Percentiles rank a stretch among this genome's conserved stretches.
Conservation (phyloP, 2,113 vertebrate genomes). For the Sebastes fasciatus region DNA sequence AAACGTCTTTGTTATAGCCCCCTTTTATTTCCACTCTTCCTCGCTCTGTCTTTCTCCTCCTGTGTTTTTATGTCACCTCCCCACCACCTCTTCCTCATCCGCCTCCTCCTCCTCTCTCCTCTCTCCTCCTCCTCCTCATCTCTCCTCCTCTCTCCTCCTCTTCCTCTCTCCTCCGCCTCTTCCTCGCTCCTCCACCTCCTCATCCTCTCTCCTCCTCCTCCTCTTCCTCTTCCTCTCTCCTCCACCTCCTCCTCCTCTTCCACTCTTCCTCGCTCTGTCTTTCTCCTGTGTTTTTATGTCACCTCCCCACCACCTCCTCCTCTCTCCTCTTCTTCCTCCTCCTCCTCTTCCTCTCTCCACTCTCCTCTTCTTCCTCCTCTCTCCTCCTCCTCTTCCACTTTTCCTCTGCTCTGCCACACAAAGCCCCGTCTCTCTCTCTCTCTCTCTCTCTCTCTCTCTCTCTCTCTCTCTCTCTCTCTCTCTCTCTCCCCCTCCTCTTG, state of each 20-base stretch:
- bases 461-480: constrained; percentile 24
- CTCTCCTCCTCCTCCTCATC: not conserved
- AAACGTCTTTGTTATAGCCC: constrained; percentile 47
- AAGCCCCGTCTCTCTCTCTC: constrained; percentile 23
- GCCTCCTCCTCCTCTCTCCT: not conserved
- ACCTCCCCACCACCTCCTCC: constrained; percentile 2
- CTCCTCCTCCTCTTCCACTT: constrained; percentile 21
- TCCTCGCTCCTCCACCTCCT: too few relatives aligned
- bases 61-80: constrained; percentile 50
- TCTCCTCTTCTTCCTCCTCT: constrained; percentile 15
- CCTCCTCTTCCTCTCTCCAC: too few relatives aligned
- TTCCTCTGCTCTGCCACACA: constrained; percentile 37
- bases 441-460: constrained; percentile 19
- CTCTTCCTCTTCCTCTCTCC: too few relatives aligned
- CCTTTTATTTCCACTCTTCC: constrained; percentile 53
- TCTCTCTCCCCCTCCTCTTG: constrained; percentile 21
- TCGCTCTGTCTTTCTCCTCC: constrained; percentile 34
- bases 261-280: too few relatives aligned
- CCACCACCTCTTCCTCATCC: not conserved
- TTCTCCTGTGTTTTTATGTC: constrained; percentile 53
- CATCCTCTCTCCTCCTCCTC: too few relatives aligned
- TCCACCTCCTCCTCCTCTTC: too few relatives aligned
- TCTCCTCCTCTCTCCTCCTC: too few relatives aligned
- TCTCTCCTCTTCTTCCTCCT: too few relatives aligned
- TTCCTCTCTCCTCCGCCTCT: too few relatives aligned